Evolutionary conservation across 1,140 invertebrate species (phyloP).

Genomic region (Microvelia longipes): DNA sequence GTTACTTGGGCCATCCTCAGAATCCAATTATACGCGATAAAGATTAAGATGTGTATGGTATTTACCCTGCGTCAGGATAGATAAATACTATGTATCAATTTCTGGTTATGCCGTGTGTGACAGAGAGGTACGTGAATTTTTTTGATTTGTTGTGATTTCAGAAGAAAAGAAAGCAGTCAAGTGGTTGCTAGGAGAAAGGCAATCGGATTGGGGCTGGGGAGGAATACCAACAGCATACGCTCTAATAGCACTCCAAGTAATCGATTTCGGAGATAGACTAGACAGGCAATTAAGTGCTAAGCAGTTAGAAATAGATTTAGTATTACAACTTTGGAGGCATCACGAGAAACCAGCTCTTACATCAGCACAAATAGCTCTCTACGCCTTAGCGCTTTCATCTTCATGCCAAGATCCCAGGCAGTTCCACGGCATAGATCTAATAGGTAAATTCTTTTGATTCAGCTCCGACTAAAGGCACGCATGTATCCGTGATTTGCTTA

Average conservation of each 20-base stretch:
- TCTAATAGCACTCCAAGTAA: slow-evolving; percentile 19
- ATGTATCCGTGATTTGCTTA: not conserved
- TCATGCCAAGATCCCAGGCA: slow-evolving; percentile 65
- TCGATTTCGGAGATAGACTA: slow-evolving; percentile 27
- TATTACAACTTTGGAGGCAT: slow-evolving; percentile 62
- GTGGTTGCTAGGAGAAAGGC: slow-evolving; percentile 18
- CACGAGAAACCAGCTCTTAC: slow-evolving; percentile 38
- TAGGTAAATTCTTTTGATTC: slow-evolving; percentile 30
- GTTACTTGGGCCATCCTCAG: too few species aligned
- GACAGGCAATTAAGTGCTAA: slow-evolving; percentile 63
- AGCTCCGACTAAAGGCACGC: not conserved
- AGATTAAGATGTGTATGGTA: too few species aligned
- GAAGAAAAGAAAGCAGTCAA: slow-evolving; percentile 18
- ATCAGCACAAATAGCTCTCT: slow-evolving; percentile 51
- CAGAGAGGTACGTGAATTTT: too few species aligned
- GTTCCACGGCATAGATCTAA: slow-evolving; percentile 65
- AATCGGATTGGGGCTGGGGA: slow-evolving; percentile 19
- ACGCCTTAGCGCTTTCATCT: slow-evolving; percentile 54
- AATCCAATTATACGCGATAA: too few species aligned
- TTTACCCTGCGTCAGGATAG: too few species aligned
- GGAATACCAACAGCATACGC: slow-evolving; percentile 18
- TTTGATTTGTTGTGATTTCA: slow-evolving; percentile 6
- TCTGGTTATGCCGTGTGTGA: too few species aligned
- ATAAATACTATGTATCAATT: too few species aligned
- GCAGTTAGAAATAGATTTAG: slow-evolving; percentile 66